A percentile compares a stretch with the other conserved stretches of the same genome.
Conservation (phyloP, 2,113 vertebrate genomes). For the Sigmodon hispidus region DNA sequence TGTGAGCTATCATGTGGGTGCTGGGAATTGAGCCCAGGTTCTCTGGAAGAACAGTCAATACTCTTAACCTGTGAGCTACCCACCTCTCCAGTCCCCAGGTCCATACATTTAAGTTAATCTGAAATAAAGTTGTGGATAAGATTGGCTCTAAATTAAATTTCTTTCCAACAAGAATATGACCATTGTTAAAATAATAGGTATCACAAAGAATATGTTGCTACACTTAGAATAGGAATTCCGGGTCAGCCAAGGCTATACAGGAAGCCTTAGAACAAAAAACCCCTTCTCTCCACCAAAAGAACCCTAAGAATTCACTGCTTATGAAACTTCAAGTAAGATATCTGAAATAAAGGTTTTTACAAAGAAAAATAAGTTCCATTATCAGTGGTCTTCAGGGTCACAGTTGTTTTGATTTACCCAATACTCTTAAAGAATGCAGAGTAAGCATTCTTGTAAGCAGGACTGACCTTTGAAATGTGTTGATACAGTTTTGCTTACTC, state of each 20-base stretch:
- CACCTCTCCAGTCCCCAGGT: neutral
- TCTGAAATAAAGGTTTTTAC: slow-evolving; percentile 52
- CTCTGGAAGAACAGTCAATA: neutral
- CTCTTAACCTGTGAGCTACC: neutral
- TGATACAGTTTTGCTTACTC: neutral
- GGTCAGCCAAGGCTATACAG: neutral
- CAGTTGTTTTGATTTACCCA: slow-evolving; percentile 32
- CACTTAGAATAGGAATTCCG: neutral
- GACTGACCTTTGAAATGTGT: slow-evolving; percentile 9
- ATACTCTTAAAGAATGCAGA: slow-evolving; percentile 46
- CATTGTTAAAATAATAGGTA: slow-evolving; percentile 25
- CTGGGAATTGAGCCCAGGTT: neutral
- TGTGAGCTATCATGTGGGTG: neutral
- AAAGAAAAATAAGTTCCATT: slow-evolving; percentile 19
- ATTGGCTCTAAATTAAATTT: neutral
- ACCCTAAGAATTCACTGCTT: neutral
- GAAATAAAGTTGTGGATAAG: neutral
- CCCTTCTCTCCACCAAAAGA: too few species aligned
- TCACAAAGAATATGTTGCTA: slow-evolving; percentile 4
- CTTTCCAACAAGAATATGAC: neutral
- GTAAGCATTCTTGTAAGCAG: neutral
- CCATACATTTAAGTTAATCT: neutral
- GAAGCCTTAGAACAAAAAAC: neutral
- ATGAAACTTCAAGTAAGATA: neutral
- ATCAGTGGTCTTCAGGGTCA: neutral